A percentile compares a stretch with the other conserved stretches of the same genome.
These are phyloP conservation scores for Orius insidiosus DNA, from an alignment of 1,140 invertebrate genomes.

Conservation along the genomic window DNA sequence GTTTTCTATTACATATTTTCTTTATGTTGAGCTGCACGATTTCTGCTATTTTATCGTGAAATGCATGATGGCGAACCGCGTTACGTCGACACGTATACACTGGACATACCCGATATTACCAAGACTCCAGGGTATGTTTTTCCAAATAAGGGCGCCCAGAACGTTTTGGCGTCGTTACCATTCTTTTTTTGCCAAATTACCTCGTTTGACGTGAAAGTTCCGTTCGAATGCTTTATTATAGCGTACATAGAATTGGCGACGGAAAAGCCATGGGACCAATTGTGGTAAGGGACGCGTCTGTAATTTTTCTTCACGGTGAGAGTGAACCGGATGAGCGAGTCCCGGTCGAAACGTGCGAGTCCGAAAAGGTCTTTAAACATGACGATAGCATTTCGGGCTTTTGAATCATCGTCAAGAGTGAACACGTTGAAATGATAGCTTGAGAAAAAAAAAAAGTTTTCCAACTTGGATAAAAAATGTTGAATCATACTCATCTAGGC, in stretches of 20 bases:
- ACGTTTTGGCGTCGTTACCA: too few species aligned
- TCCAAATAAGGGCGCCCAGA: too few species aligned
- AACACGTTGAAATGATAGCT: constrained; percentile 60
- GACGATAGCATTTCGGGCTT: constrained; percentile 47
- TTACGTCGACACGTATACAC: too few species aligned
- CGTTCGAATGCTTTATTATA: constrained; percentile 42
- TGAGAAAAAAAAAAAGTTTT: constrained; percentile 17
- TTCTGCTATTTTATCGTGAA: too few species aligned
- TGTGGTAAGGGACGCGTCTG: constrained; percentile 63
- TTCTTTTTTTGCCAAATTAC: too few species aligned
- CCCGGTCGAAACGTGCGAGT: constrained; percentile 36
- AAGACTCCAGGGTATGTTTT: too few species aligned
- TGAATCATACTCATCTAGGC: neutral
- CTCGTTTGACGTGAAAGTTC: constrained; percentile 39
- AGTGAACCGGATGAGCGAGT: constrained; percentile 43
- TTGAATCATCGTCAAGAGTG: constrained; percentile 44
- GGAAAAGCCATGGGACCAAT: constrained; percentile 72
- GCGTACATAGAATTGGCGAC: constrained; percentile 69
- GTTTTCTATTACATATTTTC: too few species aligned
- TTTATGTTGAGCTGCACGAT: too few species aligned
- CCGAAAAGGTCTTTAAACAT: constrained; percentile 67
- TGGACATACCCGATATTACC: too few species aligned
- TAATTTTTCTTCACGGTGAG: constrained; percentile 73
- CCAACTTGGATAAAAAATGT: neutral
- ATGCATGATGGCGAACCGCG: too few species aligned